Evolutionary conservation across 2,113 vertebrate genomes (phyloP).

Genomic region (Callionymus lyra): DNA sequence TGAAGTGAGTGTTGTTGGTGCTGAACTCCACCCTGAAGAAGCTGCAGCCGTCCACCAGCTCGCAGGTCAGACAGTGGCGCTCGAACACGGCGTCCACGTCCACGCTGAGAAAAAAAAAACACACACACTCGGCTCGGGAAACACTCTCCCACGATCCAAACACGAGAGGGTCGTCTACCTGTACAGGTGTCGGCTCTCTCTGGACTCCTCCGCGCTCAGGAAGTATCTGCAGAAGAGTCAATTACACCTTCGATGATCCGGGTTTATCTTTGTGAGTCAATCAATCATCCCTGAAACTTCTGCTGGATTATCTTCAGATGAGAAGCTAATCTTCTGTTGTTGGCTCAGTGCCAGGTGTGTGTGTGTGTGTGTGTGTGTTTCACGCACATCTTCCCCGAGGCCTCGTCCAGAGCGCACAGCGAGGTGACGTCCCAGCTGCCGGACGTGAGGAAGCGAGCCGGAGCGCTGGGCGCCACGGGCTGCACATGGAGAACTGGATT

Average conservation of each 20-base stretch:
- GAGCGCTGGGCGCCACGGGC: conserved; percentile 54
- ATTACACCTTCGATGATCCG: too few species aligned
- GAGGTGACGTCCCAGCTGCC: conserved; percentile 74
- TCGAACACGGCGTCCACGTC: conserved; percentile 65
- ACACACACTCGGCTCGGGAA: too few species aligned
- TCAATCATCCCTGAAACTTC: not conserved
- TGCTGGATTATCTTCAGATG: conserved; percentile 1
- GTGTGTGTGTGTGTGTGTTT: not conserved
- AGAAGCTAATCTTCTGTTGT: not conserved
- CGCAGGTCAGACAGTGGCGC: conserved; percentile 70
- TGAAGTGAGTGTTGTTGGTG: conserved; percentile 65
- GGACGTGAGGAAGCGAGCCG: conserved; percentile 73
- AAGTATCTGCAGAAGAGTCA: conserved; percentile 60
- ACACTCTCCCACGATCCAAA: too few species aligned
- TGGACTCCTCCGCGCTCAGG: conserved; percentile 69
- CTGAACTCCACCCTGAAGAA: conserved; percentile 70
- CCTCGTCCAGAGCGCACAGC: conserved; percentile 67
- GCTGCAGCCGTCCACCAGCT: conserved; percentile 64
- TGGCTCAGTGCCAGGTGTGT: too few species aligned
- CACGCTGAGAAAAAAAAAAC: conserved; percentile 63
- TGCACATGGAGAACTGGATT: conserved; percentile 28
- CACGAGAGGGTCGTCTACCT: conserved; percentile 48
- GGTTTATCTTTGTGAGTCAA: too few species aligned
- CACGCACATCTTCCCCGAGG: conserved; percentile 68
- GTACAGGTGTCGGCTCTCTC: conserved; percentile 71